A percentile compares a stretch with the other conserved stretches of the same genome.
phyloP scores from a whole-genome alignment of 2,888 invertebrate genomes.

The Phorcus lineatus region DNA sequence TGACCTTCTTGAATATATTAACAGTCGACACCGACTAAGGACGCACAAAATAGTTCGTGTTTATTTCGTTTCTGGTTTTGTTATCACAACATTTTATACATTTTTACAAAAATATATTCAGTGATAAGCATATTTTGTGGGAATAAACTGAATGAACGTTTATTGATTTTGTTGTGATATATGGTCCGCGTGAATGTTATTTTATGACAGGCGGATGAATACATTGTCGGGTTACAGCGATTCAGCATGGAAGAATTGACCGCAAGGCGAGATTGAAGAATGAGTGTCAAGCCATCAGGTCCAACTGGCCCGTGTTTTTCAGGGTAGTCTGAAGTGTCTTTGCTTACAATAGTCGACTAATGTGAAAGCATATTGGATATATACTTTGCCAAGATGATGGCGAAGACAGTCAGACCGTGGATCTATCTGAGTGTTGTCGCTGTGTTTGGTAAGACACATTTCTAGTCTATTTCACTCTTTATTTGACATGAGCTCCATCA shows the following conservation, averaged over 20 bases:
- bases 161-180: neutral
- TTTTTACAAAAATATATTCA: too few species aligned
- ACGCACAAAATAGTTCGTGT: conserved; percentile 6
- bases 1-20: conserved; percentile 24
- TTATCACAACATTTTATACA: neutral
- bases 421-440: neutral
- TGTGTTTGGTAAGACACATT: conserved; percentile 16
- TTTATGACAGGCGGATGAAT: conserved; percentile 5
- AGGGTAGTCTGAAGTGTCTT: neutral
- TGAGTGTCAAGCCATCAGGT: neutral
- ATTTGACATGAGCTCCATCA: conserved; percentile 6
- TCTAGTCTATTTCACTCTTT: conserved; percentile 10
- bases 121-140: too few species aligned
- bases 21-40: conserved; percentile 1
- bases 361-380: conserved; percentile 8
- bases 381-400: conserved; percentile 12
- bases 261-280: conserved; percentile 15
- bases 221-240: neutral
- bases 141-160: too few species aligned
- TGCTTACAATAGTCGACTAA: neutral
- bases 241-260: conserved; percentile 26
- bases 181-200: neutral
- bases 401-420: conserved; percentile 6
- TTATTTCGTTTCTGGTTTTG: neutral
- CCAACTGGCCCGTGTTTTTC: conserved; percentile 8